Evolutionary conservation across 2,888 invertebrate genomes (phyloP).

Genomic region (Oasisia sp.): DNA sequence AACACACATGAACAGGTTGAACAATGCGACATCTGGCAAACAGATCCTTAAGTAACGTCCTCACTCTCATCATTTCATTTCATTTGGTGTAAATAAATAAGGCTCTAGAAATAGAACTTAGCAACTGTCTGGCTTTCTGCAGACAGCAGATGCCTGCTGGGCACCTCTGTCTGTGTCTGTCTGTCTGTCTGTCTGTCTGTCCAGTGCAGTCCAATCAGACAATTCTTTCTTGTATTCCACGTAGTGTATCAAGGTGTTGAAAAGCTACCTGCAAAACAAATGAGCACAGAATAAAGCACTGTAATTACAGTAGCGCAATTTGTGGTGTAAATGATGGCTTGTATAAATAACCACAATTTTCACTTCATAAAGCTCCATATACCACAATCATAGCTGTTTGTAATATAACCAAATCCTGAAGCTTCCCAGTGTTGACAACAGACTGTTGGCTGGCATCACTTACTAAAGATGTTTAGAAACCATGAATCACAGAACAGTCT

Average conservation of each 20-base stretch:
- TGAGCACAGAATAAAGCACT: not conserved
- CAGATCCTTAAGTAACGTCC: not conserved
- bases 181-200: not conserved
- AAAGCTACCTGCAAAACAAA: not conserved
- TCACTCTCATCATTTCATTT: conserved; percentile 7
- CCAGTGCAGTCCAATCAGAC: not conserved
- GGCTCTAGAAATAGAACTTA: not conserved
- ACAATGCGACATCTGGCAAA: not conserved
- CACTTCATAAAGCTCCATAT: no score
- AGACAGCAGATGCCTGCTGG: not conserved
- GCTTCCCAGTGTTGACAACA: not conserved
- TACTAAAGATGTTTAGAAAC: not conserved
- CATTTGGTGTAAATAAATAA: conserved; percentile 17
- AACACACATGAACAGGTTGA: not conserved
- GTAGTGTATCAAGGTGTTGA: not conserved
- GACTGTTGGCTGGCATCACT: not conserved
- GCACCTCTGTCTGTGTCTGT: not conserved
- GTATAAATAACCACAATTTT: not conserved
- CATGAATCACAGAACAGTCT: no score
- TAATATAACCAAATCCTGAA: no score
- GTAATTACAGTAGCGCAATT: not conserved
- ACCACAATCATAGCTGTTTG: no score
- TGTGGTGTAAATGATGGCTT: not conserved
- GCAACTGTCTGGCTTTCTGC: not conserved
- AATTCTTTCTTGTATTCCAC: not conserved